Evolutionary conservation across 2,888 invertebrate genomes (phyloP), one percentile per base, ranked within the genome.

Genomic region (Corythucha ciliata): DNA sequence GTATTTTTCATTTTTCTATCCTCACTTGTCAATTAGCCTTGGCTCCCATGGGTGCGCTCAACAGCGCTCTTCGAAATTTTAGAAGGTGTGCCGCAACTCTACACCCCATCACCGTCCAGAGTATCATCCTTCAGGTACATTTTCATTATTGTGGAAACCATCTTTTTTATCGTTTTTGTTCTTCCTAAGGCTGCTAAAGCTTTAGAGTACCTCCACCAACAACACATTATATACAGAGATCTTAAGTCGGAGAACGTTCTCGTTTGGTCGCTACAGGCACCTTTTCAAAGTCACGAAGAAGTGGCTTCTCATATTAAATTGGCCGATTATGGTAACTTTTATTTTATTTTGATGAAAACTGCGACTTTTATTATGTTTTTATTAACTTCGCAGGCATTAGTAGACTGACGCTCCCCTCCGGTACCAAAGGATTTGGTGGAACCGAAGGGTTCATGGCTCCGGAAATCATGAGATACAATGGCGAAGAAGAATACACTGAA

Each of bases 381-480:
- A n/a, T n/a, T n/a, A n/a, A n/a, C 21, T 29, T 32, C 33, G 26
- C 25, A 46, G 80, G 90, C 44, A 93, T 93, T 53, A 91, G 91
- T 63, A 75, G 92, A 34, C 74, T 85, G 58, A 90, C 84, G 2
- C 76, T 91, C 7, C 90, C 92, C 0, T 88, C 88, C 1, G 91
- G 92, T 1, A 87, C 91, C 0, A 94, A 93, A 67, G 97, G 98
- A 0, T 97, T 96, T 71, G 97, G 96, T 1, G 97, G 98, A 2
- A 98, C 98, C 0, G 93, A 94, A 70, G 97, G 97, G 0, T 98
- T 96, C 68, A 98, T 98, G 90, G 98, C 97, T 2, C 98, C 97
- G 0, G 97, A 98, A 74, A 97, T 98, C 59, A 90, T 97, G 74
- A 77, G 91, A 41, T 94, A 92, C 69, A 97, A 96, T 67, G 98